Evolutionary conservation across 2,797 vertebrate genomes (phyloP).

Genomic region (Anableps anableps): DNA sequence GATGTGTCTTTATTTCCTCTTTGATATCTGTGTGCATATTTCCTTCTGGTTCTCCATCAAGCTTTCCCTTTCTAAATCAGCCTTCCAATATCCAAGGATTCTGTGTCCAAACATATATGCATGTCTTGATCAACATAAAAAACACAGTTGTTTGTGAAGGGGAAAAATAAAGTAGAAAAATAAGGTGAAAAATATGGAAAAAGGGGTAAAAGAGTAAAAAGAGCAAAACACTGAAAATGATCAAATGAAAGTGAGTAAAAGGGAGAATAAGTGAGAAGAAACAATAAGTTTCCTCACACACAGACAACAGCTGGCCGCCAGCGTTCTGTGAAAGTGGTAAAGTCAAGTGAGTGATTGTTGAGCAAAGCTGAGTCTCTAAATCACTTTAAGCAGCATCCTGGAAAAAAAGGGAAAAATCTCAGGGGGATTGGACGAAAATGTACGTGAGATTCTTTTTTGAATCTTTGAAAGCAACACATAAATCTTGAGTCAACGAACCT

Average conservation of each 20-base stretch:
- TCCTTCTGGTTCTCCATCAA: slow-evolving; percentile 43
- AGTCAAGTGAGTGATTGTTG: slow-evolving; percentile 59
- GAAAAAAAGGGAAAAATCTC: slow-evolving; percentile 8
- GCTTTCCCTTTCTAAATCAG: slow-evolving; percentile 32
- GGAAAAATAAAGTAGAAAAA: background rate
- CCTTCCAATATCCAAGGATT: slow-evolving; percentile 20
- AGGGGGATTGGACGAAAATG: slow-evolving; percentile 9
- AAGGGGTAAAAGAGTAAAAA: slow-evolving; percentile 6
- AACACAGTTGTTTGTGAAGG: background rate
- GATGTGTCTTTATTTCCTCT: slow-evolving; percentile 59
- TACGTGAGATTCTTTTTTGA: slow-evolving; percentile 9
- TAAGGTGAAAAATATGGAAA: background rate
- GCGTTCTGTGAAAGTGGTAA: slow-evolving; percentile 51
- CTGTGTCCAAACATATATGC: slow-evolving; percentile 39
- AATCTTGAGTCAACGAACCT: slow-evolving; percentile 5
- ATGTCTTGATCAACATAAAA: slow-evolving; percentile 46
- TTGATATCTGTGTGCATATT: slow-evolving; percentile 51
- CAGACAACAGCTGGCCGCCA: slow-evolving; percentile 42
- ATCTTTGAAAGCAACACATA: slow-evolving; percentile 7
- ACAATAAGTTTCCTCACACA: slow-evolving; percentile 37
- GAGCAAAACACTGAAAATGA: background rate
- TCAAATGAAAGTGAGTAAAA: slow-evolving; percentile 14
- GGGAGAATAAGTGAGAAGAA: slow-evolving; percentile 19
- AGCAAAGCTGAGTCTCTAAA: slow-evolving; percentile 37
- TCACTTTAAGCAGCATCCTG: slow-evolving; percentile 39